Evolutionary conservation across 1,140 invertebrate species (phyloP), one percentile per base, ranked within the genome.

Genomic region (Drosophila willistoni): DNA sequence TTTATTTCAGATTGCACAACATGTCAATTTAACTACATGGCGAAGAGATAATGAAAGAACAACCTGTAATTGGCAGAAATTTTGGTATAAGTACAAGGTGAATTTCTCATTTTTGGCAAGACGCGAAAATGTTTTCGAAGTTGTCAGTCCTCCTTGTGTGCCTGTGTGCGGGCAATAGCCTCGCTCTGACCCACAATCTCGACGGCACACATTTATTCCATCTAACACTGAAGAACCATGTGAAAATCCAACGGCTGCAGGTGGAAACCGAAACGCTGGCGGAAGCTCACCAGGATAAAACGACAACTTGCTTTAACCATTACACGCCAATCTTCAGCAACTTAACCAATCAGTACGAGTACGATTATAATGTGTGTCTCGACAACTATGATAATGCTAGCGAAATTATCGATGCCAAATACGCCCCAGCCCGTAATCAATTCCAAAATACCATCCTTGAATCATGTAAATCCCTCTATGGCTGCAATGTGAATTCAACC

Each of bases 301-400:
- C 72, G 41, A 7, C n/a, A n/a, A 5, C 7, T 10, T 84, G 81
- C 41, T 84, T 85, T 39, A 13, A 7, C 7, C 36, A 33, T 3
- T 84, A 77, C 36, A 39, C 4, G 9, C 81, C 81, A 0, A 7
- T 56, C 1, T 12, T 84, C 42, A 25, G 1, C 25, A 73, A 29
- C 29, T 29, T 29, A 0, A 9, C 44, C 3, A 33, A 57, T 0
- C 7, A 64, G 14, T 81, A 66, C 9, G 55, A 81, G 25, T 7
- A 1, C 1, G 65, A 62, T 17, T 80, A 56, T n/a, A 22, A 34
- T 2, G 17, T 3, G 4, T 84, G 81, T n/a, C n/a, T 57, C n/a
- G 7, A 2, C 0, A n/a, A 10, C 22, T 73, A 62, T 34, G 22
- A 68, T 7, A 19, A n/a, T 2, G 39, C 22, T 12, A 42, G 36